Conservation (phyloP, 1,140 invertebrate genomes). For the Eubasilissa regina region DNA sequence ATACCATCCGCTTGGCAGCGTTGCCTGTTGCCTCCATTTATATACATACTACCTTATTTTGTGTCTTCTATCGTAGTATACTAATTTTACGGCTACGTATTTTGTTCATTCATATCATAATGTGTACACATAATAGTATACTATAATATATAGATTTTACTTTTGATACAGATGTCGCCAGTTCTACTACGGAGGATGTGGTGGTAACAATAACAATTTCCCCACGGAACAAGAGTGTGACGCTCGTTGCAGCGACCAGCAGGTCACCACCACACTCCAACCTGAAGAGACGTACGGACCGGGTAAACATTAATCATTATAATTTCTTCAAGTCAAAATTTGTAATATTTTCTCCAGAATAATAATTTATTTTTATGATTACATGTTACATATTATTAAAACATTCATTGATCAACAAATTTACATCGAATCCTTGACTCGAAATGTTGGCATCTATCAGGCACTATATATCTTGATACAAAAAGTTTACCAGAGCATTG, state of each 20-base stretch:
- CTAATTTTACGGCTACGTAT: no score
- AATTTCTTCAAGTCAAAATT: neutral
- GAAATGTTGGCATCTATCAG: no score
- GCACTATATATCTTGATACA: no score
- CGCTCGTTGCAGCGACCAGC: slow-evolving; percentile 74
- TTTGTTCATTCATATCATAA: neutral
- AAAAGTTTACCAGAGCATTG: no score
- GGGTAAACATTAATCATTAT: neutral
- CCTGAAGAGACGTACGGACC: slow-evolving; percentile 14
- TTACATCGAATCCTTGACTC: no score
- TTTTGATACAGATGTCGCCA: slow-evolving; percentile 72
- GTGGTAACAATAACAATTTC: slow-evolving; percentile 90
- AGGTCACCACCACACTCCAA: slow-evolving; percentile 28
- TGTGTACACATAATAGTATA: neutral
- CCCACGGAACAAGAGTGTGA: slow-evolving; percentile 80
- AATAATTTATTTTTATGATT: no score
- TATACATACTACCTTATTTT: no score
- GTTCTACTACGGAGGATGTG: slow-evolving; percentile 90
- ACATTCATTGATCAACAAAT: no score
- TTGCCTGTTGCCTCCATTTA: no score
- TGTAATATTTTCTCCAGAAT: no score
- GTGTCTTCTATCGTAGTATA: neutral
- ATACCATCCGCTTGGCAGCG: no score
- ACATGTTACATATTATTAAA: no score
- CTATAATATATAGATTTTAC: slow-evolving; percentile 14